Conservation (phyloP, 2,888 invertebrate genomes). For the Eulithis prunata region DNA sequence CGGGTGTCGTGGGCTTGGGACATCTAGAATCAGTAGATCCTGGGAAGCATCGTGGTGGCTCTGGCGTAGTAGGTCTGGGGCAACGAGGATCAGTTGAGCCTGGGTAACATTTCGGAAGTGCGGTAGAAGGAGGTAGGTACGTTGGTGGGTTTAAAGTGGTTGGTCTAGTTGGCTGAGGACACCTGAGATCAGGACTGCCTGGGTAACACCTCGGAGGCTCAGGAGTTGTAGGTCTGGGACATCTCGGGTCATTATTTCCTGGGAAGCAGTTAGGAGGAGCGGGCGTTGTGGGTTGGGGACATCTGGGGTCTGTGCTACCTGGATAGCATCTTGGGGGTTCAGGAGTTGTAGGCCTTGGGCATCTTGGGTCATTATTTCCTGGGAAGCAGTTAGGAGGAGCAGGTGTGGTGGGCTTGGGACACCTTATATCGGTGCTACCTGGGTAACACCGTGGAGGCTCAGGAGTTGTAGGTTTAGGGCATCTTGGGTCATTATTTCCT, state of each 20-base stretch:
- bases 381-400: constrained; percentile 45
- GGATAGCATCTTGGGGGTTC: constrained; percentile 31
- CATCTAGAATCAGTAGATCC: constrained; percentile 44
- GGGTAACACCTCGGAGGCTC: constrained; percentile 49
- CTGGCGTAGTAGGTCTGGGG: background rate
- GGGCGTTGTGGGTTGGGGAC: constrained; percentile 18
- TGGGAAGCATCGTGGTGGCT: constrained; percentile 37
- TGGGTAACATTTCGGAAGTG: background rate
- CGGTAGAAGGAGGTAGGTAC: constrained; percentile 46
- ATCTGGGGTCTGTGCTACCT: constrained; percentile 25
- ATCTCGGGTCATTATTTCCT: constrained; percentile 54
- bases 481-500: constrained; percentile 37
- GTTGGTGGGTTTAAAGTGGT: constrained; percentile 48
- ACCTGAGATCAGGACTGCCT: constrained; percentile 23
- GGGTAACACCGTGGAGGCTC: constrained; percentile 53
- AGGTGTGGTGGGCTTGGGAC: constrained; percentile 45
- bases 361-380: constrained; percentile 36
- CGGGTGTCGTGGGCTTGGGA: constrained; percentile 52
- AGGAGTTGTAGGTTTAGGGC: constrained; percentile 39
- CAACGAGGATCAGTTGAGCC: background rate
- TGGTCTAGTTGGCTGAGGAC: constrained; percentile 36
- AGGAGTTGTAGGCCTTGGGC: constrained; percentile 48
- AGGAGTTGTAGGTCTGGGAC: constrained; percentile 50
- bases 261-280: constrained; percentile 18
- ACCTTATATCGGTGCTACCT: constrained; percentile 33